phyloP scores from a whole-genome alignment of 2,797 vertebrate genomes.

The Fringilla coelebs region DNA sequence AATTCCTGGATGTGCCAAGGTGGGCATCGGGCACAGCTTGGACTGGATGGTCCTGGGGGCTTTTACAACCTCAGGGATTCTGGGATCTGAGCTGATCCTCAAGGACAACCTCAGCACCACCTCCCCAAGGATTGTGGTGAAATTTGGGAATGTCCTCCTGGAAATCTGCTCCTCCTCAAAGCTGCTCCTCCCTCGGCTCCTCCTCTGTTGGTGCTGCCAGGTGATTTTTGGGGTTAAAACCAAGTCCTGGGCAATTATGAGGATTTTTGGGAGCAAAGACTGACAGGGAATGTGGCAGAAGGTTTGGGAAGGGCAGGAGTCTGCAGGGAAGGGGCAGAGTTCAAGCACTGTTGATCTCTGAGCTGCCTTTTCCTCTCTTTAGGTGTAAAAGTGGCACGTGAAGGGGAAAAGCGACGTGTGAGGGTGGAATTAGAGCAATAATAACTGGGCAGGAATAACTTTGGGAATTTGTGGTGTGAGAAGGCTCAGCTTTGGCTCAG shows the following conservation, averaged over 20 bases:
- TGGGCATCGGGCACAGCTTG: fast-evolving
- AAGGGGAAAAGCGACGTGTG: fast-evolving
- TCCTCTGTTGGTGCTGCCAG: not conserved
- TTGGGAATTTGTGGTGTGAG: not conserved
- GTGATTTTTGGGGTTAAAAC: not conserved
- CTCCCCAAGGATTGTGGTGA: not conserved
- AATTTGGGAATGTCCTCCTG: not conserved
- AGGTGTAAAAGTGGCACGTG: fast-evolving
- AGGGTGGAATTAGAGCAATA: fast-evolving
- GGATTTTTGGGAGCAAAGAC: fast-evolving
- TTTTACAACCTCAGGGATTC: not conserved
- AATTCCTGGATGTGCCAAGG: not conserved
- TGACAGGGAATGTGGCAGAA: not conserved
- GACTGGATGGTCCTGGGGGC: fast-evolving
- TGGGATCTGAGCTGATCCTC: not conserved
- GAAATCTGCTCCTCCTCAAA: not conserved
- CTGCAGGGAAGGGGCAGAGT: not conserved
- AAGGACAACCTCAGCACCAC: not conserved
- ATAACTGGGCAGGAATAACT: not conserved
- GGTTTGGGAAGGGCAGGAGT: not conserved
- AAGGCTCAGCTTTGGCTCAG: not conserved
- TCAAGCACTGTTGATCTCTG: fast-evolving
- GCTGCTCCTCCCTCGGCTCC: fast-evolving
- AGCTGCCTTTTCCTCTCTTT: not conserved
- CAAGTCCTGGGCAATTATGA: not conserved